Conservation (phyloP, 2,888 invertebrate species). For the Pyrrhia umbra region DNA sequence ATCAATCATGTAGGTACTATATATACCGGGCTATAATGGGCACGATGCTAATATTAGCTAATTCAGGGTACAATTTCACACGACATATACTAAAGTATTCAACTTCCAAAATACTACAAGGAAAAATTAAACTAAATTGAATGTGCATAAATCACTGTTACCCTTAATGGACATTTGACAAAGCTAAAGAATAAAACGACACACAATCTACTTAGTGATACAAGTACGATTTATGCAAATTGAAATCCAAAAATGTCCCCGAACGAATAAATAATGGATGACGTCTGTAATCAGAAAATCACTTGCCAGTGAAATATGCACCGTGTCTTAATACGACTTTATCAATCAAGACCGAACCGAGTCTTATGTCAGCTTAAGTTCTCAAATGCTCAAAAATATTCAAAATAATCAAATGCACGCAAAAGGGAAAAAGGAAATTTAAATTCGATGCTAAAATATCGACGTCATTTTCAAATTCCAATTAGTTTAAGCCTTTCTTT, state of each 20-base stretch:
- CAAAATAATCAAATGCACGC: conserved; percentile 22
- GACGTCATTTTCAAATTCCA: conserved; percentile 29
- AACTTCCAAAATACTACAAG: neutral
- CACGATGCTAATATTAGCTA: no score
- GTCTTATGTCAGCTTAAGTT: conserved; percentile 49
- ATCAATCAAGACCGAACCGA: conserved; percentile 43
- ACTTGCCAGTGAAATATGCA: conserved; percentile 41
- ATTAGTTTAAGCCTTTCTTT: conserved; percentile 44
- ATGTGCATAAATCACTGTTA: conserved; percentile 57
- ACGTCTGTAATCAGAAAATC: conserved; percentile 40
- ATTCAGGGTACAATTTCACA: no score
- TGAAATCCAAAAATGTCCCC: conserved; percentile 62
- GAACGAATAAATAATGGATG: conserved; percentile 42
- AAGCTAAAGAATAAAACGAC: conserved; percentile 62
- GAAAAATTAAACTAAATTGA: conserved; percentile 40
- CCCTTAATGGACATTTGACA: conserved; percentile 64
- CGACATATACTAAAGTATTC: neutral
- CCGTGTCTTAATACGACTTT: conserved; percentile 20
- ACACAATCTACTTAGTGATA: conserved; percentile 72
- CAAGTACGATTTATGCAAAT: conserved; percentile 73
- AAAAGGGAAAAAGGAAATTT: conserved; percentile 31
- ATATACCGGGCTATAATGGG: no score
- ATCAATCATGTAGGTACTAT: no score
- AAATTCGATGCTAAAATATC: conserved; percentile 10
- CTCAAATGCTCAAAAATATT: conserved; percentile 19